Evolutionary conservation across 53 echinoderm and acorn worm species (phyloP), one percentile per base, ranked within the genome.

Genomic region (Henricia sp.): DNA sequence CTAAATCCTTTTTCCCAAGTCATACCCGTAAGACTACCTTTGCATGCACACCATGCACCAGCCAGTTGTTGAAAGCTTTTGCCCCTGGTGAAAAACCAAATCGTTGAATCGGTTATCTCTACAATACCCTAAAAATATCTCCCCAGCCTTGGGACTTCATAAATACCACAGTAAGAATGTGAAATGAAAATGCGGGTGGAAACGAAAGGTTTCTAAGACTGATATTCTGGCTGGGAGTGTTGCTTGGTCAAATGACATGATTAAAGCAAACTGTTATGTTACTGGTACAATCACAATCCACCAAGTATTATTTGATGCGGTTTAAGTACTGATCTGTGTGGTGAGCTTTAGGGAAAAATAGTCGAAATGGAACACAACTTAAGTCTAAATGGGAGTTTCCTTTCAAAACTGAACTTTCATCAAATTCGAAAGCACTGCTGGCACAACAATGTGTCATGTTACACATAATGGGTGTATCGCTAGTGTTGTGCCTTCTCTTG

Each of bases 131-230:
- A 76, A 76, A 76, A 57, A 76, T 76, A 76, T 26, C 76, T 14
- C 67, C 11, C 40, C 40, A 24, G 38, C 26, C 76, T 59, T 58
- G 42, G 76, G 76, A 58, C 76, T 76, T 41, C 57, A 76, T 76
- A 76, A 76, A 76, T 76, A 76, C 59, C 59, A 59, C 76, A 76
- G 57, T 58, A 57, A 76, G 76, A 76, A 58, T 76, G 57, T 76
- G 76, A 76, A 76, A 76, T 76, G 73, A 76, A 39, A 57, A 76
- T 57, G 14, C 14, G 14, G 14, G 48, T 14, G 14, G 14, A 46
- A 46, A 14, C 8, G 48, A 46, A 46, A 10, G 8, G 14, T 46
- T 46, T 46, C 14, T n/a, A n/a, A n/a, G n/a, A n/a, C n/a, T n/a
- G n/a, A n/a, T n/a, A n/a, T n/a, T n/a, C n/a, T n/a, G n/a, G n/a